These are phyloP conservation scores for Limnephilus lunatus DNA, from an alignment of 2,888 invertebrate species.

Conservation along the genomic window DNA sequence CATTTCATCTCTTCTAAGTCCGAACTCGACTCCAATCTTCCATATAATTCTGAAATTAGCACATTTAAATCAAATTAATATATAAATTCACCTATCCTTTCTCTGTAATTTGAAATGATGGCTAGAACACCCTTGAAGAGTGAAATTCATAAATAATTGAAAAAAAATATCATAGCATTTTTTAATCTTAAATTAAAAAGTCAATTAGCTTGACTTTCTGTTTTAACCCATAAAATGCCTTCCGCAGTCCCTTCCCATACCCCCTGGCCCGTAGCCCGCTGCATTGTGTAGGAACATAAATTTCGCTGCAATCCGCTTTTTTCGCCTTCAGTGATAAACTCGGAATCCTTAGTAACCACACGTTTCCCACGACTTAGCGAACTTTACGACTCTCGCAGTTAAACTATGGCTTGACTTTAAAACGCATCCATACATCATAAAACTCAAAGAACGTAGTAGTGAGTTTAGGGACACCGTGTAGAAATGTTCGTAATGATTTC, in stretches of 20 bases:
- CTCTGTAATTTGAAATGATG: no score
- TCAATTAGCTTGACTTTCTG: not conserved
- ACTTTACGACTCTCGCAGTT: constrained; percentile 40
- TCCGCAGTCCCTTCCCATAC: not conserved
- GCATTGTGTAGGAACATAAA: constrained; percentile 30
- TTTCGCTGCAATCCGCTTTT: constrained; percentile 42
- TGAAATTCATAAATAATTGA: no score
- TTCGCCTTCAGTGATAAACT: constrained; percentile 46
- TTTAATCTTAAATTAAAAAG: not conserved
- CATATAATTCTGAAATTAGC: no score
- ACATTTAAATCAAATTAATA: no score
- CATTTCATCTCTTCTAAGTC: no score
- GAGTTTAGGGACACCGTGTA: not conserved
- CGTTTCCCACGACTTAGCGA: constrained; percentile 23
- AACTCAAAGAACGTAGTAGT: constrained; percentile 5
- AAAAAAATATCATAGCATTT: no score
- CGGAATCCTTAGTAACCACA: constrained; percentile 19
- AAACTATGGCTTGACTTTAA: constrained; percentile 28
- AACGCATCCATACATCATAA: constrained; percentile 39
- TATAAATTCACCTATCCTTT: no score
- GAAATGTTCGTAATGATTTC: not conserved
- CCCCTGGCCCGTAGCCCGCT: not conserved
- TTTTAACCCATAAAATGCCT: not conserved
- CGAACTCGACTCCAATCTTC: no score
- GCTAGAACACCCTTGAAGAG: no score